These are phyloP conservation scores for rat (Rattus norvegicus) DNA, from an alignment of 2,113 vertebrate species.

Conservation along the genomic window GRCr8 NC_086032.1:57507001-57507500, in stretches of 20 bases:
- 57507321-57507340: not conserved
- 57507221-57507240: not conserved
- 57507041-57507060: not conserved
- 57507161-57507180: not conserved
- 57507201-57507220: not conserved
- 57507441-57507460: not conserved
- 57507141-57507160: not conserved
- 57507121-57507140: not conserved
- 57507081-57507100: not conserved
- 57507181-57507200: not conserved
- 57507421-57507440: not conserved
- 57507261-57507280: not conserved
- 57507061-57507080: not conserved
- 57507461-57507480: not conserved
- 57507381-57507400: not conserved
- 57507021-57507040: not conserved
- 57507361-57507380: not conserved
- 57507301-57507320: not conserved
- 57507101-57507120: not conserved
- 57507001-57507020: not conserved
- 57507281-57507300: not conserved
- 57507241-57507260: not conserved
- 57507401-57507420: not conserved
- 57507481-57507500: not conserved
- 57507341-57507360: rapidly evolving